Percentiles rank a stretch among this genome's conserved stretches.
These are phyloP conservation scores for Mystacornis crossleyi DNA, from an alignment of 2,113 vertebrate genomes.

Conservation along the genomic window DNA sequence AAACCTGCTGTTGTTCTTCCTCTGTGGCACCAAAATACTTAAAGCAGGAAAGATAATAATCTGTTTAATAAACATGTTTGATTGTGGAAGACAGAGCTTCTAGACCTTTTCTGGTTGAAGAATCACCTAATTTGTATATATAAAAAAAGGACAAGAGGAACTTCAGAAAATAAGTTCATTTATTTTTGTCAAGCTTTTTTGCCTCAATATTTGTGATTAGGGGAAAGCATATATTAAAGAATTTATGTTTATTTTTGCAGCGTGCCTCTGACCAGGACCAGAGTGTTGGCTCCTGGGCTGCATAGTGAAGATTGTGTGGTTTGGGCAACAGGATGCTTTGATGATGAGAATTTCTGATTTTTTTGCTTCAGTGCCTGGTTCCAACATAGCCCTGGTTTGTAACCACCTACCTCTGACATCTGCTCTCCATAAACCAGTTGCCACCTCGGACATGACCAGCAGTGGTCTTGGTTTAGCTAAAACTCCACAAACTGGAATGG, in stretches of 20 bases:
- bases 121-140: background rate
- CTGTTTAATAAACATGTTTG: slow-evolving; percentile 37
- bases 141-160: background rate
- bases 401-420: background rate
- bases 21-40: slow-evolving; percentile 45
- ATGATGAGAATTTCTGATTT: background rate
- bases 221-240: background rate
- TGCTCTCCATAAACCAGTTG: background rate
- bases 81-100: background rate
- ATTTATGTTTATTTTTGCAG: background rate
- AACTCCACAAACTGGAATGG: background rate
- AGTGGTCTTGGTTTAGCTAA: background rate
- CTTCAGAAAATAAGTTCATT: background rate
- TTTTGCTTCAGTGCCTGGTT: background rate
- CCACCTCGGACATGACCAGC: background rate
- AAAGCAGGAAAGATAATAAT: slow-evolving; percentile 39
- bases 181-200: background rate
- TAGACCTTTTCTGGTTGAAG: background rate
- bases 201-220: background rate
- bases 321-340: background rate
- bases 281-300: background rate
- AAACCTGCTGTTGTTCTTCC: slow-evolving; percentile 48
- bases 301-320: background rate
- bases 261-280: background rate
- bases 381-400: background rate